Evolutionary conservation across 2,113 vertebrate genomes (phyloP).

Genomic region (Electrona antarctica): DNA sequence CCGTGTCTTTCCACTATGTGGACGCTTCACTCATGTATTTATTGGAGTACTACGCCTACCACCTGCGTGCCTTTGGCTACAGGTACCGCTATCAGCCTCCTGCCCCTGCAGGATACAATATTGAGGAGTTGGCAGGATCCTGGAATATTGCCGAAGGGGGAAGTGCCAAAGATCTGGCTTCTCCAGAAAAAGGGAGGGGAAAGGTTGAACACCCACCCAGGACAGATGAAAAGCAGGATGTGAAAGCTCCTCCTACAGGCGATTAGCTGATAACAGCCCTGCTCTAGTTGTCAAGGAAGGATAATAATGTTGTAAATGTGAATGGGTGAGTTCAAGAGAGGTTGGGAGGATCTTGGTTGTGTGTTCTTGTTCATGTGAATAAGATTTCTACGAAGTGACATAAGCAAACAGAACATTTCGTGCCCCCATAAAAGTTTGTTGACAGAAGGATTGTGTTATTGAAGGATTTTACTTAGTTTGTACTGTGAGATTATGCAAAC

Average conservation of each 20-base stretch:
- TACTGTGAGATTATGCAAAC: background rate
- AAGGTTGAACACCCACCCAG: background rate
- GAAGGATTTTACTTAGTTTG: background rate
- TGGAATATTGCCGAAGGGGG: background rate
- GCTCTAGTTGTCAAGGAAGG: slow-evolving; percentile 17
- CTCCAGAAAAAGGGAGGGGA: slow-evolving; percentile 18
- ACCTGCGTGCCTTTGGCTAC: slow-evolving; percentile 80
- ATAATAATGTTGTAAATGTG: background rate
- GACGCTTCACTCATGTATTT: slow-evolving; percentile 68
- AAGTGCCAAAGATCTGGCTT: background rate
- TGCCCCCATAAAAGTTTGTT: background rate
- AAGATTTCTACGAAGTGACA: slow-evolving; percentile 9
- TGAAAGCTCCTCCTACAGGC: slow-evolving; percentile 2
- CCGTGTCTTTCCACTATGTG: slow-evolving; percentile 82
- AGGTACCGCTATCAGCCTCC: slow-evolving; percentile 75
- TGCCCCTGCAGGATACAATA: slow-evolving; percentile 22
- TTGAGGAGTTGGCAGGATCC: background rate
- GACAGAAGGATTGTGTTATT: background rate
- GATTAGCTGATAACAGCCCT: slow-evolving; percentile 14
- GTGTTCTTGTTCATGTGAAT: slow-evolving; percentile 19
- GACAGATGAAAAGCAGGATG: slow-evolving; percentile 18
- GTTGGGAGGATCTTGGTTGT: background rate
- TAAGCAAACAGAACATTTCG: background rate
- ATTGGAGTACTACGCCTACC: slow-evolving; percentile 79
- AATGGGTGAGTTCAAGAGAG: background rate